These are phyloP conservation scores for Halotydeus destructor DNA, from an alignment of 1,140 invertebrate genomes.

Conservation along the genomic window DNA sequence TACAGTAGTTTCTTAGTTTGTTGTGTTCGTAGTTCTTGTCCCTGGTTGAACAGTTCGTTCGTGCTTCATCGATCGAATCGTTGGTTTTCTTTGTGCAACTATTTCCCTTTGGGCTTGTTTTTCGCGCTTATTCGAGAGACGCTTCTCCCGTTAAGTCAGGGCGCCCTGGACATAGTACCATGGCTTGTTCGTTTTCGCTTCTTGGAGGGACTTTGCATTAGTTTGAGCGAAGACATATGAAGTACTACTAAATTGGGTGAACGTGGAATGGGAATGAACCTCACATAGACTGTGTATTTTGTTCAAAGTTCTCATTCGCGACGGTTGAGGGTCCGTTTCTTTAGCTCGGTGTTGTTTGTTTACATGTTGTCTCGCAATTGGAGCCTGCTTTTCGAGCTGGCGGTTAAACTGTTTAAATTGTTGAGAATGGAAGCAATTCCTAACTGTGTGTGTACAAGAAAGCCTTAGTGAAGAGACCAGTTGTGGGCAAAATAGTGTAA, in stretches of 20 bases:
- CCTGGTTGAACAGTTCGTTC: no score
- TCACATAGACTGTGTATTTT: neutral
- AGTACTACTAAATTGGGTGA: neutral
- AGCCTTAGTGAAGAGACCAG: no score
- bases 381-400: neutral
- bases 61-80: no score
- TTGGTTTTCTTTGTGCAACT: no score
- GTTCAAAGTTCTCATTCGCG: neutral
- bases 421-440: no score
- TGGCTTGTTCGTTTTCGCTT: slow-evolving; percentile 4
- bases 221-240: neutral
- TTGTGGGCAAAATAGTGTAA: no score
- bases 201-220: no score
- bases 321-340: neutral
- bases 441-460: no score
- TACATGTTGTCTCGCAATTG: neutral
- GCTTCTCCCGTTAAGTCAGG: slow-evolving; percentile 2
- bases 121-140: neutral
- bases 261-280: neutral
- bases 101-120: neutral
- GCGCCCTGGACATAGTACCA: slow-evolving; percentile 10
- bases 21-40: no score
- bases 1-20: no score
- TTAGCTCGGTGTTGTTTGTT: neutral
- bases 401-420: no score